Base-by-base conservation (phyloP, 2,797 vertebrate genomes). In the Channa striata region DNA sequence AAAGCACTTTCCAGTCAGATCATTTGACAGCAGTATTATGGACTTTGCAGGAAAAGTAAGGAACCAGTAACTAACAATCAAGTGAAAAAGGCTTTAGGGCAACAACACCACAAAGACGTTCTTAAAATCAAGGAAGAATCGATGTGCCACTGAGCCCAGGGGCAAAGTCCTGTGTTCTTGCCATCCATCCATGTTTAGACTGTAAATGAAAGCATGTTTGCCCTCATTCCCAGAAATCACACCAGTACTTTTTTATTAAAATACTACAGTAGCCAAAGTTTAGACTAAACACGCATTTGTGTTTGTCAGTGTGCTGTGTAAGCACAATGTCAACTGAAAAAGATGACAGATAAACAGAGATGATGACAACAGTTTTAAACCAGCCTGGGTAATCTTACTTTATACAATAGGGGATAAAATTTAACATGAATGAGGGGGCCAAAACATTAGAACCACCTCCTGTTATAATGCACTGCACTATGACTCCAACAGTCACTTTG, bases 161-260 rank as follows among this genome's bases (percentile, higher is more conserved):
- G 40, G 40, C 40, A n/a, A 43, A 43, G 14, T 43, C 17, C 40
- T 16, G 10, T 3, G 8, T 10, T n/a, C 43, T 21, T 44, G 23
- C 23, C 16, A n/a, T 21, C 34, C 42, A 30, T 44, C 11, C 16
- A 14, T 59, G 58, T 25, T 1, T 19, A 63, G 17, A 30, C 48
- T 43, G 39, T n/a, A 52, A 52, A 52, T 63, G 36, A 51, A 19
- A 43, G n/a, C 48, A 33, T 63, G 25, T 30, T 52, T 48, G 46
- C 33, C 44, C 33, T 48, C 19, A n/a, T 30, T 3, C 16, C 9
- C 10, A 33, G 43, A 21, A 17, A 23, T 30, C 6, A 60, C 33
- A 36, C 30, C 4, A 16, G 13, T 21, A 19, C n/a, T 19, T 13
- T n/a, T 47, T 12, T 13, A 16, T 33, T 46, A 42, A 44, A 46